Conservation (phyloP, 2,888 invertebrate genomes). For the Xanthia togata region DNA sequence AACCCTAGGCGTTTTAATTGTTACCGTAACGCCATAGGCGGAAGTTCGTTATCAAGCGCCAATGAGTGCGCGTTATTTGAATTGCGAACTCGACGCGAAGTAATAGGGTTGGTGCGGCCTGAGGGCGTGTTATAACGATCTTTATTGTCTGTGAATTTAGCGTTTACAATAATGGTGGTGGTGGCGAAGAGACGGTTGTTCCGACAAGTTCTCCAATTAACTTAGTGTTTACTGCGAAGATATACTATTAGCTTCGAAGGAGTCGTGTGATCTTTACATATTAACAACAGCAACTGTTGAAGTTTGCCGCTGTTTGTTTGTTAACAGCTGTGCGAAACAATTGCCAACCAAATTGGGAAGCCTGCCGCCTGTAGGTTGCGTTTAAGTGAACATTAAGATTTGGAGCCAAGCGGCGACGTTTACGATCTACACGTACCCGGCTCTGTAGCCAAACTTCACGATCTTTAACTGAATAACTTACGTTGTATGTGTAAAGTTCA, state of each 20-base stretch:
- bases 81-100: conserved; percentile 73
- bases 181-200: conserved; percentile 51
- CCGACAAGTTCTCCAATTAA: conserved; percentile 74
- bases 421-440: conserved; percentile 28
- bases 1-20: conserved; percentile 80
- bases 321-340: conserved; percentile 26
- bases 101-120: conserved; percentile 76
- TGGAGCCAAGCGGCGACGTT: conserved; percentile 20
- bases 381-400: conserved; percentile 40
- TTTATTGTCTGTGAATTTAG: conserved; percentile 80
- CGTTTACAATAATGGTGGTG: conserved; percentile 72
- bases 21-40: conserved; percentile 78
- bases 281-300: conserved; percentile 30
- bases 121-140: conserved; percentile 82
- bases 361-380: conserved; percentile 19
- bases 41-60: conserved; percentile 80
- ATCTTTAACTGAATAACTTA: conserved; percentile 14
- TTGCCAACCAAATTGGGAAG: not conserved
- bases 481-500: conserved; percentile 29
- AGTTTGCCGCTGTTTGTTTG: conserved; percentile 5
- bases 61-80: conserved; percentile 79
- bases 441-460: conserved; percentile 17
- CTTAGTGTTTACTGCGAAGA: conserved; percentile 68
- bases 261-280: conserved; percentile 35
- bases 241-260: conserved; percentile 62